A percentile compares a stretch with the other conserved stretches of the same genome.
phyloP scores from a whole-genome alignment of 2,888 invertebrate species.

The Sarcophaga rosellei region DNA sequence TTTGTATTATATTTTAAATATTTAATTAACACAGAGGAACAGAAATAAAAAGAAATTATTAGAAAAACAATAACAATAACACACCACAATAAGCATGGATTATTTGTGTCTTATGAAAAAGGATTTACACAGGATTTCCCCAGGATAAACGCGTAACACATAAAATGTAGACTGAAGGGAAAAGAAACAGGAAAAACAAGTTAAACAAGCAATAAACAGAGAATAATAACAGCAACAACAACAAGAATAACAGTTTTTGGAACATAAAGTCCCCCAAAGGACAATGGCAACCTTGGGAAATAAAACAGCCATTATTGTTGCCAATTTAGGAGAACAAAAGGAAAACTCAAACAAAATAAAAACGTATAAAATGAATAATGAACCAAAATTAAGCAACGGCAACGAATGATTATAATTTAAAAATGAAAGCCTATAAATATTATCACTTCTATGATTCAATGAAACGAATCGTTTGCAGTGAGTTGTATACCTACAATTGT shows the following conservation, averaged over 20 bases:
- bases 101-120: constrained; percentile 3
- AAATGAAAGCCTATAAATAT: too few species aligned
- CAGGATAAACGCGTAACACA: background rate
- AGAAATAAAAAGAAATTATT: constrained; percentile 1
- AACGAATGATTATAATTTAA: background rate
- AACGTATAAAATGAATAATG: background rate
- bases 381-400: background rate
- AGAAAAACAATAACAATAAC: background rate
- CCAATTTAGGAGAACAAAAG: background rate
- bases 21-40: constrained; percentile 35
- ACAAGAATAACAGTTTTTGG: background rate
- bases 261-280: constrained; percentile 12
- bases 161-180: background rate
- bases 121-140: constrained; percentile 15
- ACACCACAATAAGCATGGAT: constrained; percentile 10
- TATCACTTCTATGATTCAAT: too few species aligned
- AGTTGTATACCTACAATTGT: too few species aligned
- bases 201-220: background rate
- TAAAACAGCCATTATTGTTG: background rate
- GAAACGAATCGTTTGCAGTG: too few species aligned
- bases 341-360: background rate
- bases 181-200: constrained; percentile 1
- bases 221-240: background rate
- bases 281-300: constrained; percentile 34
- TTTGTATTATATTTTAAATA: constrained; percentile 2